Evolutionary conservation across 2,113 vertebrate species (phyloP).

Genomic region (Lepidothrix coronata): DNA sequence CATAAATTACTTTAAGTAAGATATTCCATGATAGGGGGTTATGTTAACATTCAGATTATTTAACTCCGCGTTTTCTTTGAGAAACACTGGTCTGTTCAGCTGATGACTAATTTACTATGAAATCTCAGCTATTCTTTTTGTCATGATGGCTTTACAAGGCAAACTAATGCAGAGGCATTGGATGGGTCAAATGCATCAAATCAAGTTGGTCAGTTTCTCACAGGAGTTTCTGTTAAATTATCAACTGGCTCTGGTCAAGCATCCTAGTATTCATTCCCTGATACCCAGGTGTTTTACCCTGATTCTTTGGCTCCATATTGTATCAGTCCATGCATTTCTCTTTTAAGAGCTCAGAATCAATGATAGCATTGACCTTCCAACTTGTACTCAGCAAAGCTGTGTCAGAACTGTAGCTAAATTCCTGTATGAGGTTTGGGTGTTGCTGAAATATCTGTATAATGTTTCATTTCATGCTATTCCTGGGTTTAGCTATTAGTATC

Average conservation of each 20-base stretch:
- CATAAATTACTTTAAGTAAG: background rate
- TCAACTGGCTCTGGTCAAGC: background rate
- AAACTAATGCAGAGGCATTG: background rate
- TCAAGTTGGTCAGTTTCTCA: background rate
- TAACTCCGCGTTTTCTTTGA: background rate
- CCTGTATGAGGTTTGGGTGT: background rate
- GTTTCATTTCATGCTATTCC: background rate
- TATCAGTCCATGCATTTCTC: background rate
- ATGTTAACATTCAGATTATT: background rate
- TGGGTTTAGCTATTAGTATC: background rate
- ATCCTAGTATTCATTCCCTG: background rate
- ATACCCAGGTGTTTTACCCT: background rate
- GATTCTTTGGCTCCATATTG: background rate
- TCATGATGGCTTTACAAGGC: background rate
- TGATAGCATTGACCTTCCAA: background rate
- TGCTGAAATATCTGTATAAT: background rate
- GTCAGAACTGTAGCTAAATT: background rate
- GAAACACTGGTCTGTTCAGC: background rate
- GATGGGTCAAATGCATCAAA: background rate
- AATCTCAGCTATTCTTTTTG: background rate
- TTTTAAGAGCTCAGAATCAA: background rate
- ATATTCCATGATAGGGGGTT: background rate
- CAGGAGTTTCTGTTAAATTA: background rate
- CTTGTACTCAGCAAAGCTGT: background rate
- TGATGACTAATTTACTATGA: background rate